Evolutionary conservation across 2,113 vertebrate genomes (phyloP).

Genomic region (Tautogolabrus adspersus): DNA sequence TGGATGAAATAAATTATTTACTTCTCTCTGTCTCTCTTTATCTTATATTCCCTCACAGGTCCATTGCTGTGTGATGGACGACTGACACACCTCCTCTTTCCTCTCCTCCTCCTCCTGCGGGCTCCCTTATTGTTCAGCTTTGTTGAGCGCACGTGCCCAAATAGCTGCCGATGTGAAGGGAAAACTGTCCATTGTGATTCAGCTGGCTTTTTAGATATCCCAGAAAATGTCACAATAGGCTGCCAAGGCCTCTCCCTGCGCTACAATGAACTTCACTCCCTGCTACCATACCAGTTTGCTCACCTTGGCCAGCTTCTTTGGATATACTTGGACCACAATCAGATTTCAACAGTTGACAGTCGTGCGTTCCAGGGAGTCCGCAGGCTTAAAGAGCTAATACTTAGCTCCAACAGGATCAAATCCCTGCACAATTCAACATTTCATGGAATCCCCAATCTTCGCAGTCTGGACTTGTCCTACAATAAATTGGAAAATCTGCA

Average conservation of each 20-base stretch:
- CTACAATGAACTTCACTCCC: slow-evolving; percentile 95
- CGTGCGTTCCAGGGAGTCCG: slow-evolving; percentile 96
- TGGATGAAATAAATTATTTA: background rate
- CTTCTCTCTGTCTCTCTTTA: slow-evolving; percentile 7
- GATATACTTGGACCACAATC: slow-evolving; percentile 99
- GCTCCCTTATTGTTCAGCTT: slow-evolving; percentile 85
- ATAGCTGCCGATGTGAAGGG: slow-evolving; percentile 94
- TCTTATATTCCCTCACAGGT: slow-evolving; percentile 61
- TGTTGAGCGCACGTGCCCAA: slow-evolving; percentile 94
- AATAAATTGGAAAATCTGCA: slow-evolving; percentile 95
- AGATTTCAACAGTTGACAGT: slow-evolving; percentile 93
- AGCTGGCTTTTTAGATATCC: slow-evolving; percentile 92
- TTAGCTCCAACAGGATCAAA: slow-evolving; percentile 97
- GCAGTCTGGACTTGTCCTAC: slow-evolving; percentile 97
- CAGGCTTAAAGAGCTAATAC: slow-evolving; percentile 95
- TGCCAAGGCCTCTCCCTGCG: slow-evolving; percentile 96
- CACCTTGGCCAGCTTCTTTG: slow-evolving; percentile 98
- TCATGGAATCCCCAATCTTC: slow-evolving; percentile 95
- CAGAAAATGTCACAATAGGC: slow-evolving; percentile 94
- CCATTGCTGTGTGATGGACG: slow-evolving; percentile 75
- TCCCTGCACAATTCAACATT: slow-evolving; percentile 96
- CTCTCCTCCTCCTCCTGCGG: slow-evolving; percentile 84
- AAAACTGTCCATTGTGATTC: slow-evolving; percentile 99
- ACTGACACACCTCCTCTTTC: slow-evolving; percentile 86
- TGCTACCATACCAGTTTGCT: slow-evolving; percentile 95